Base-by-base conservation (phyloP, 1,140 invertebrate genomes). In the Drosophila kikkawai region DNA sequence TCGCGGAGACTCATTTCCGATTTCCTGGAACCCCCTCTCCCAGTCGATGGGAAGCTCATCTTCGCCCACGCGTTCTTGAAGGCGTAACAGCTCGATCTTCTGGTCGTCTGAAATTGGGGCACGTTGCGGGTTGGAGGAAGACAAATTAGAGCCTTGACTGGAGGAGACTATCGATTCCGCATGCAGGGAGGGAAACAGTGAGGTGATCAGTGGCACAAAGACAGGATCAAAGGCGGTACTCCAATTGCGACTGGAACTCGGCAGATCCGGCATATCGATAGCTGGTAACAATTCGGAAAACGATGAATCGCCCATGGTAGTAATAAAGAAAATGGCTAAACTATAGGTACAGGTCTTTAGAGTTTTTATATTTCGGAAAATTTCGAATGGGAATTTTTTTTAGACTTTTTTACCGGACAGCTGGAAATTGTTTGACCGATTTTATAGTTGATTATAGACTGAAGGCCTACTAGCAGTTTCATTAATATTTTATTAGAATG, bases 101-200 rank as follows among this genome's bases (percentile, higher is more conserved):
- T 83, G 56, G 19, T 82, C 80, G n/a, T 82, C 80, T 17, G 80
- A 79, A 26, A 82, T 56, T 3, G 12, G 80, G 57, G 13, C 65
- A 42, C n/a, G 19, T 32, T 19, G 53, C 22, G 41, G 37, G 12
- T 41, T 32, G n/a, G 51, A 37, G 19, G 17, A 13, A 1, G 65
- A 61, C 29, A n/a, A 17, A 22, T 7, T 19, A n/a, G 15, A 7
- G 36, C 12, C 29, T 17, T 32, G n/a, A 17, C 8, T 36, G 39
- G 4, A 1, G 15, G 4, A 4, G 3, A 56, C 19, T 36, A 39
- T 15, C 26, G 59, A 19, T 36, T 56, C 17, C 39, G 53, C 8
- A 22, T 56, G 17, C 36, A 65, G 4, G 15, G 37, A 44, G 13
- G 61, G 34, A 26, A 55, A 45, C 39, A 55, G 22, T 13, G 63